These are phyloP conservation scores for Tenodera sinensis DNA, from an alignment of 2,888 invertebrate species.

Conservation along the genomic window DNA sequence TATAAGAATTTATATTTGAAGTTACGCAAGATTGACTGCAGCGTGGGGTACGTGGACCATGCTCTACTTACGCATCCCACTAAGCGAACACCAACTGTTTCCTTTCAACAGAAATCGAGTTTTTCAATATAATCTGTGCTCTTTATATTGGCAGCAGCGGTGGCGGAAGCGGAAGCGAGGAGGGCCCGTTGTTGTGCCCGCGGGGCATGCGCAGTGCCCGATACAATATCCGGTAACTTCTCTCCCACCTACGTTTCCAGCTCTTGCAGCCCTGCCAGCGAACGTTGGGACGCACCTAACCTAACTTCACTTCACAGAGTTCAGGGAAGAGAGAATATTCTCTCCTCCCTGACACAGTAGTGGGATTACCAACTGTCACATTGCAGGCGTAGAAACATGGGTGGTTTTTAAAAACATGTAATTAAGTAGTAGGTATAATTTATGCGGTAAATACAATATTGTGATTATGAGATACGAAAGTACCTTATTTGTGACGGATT, in stretches of 20 bases:
- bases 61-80: background rate
- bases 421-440: no score
- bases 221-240: constrained; percentile 23
- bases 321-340: no score
- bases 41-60: background rate
- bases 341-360: no score
- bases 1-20: background rate
- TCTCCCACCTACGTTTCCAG: background rate
- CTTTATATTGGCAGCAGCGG: constrained; percentile 7
- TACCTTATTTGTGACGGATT: no score
- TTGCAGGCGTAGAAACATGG: no score
- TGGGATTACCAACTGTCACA: no score
- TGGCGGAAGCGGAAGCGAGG: constrained; percentile 18
- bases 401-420: no score
- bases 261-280: background rate
- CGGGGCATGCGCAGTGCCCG: constrained; percentile 20
- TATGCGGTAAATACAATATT: no score
- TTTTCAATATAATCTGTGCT: constrained; percentile 24
- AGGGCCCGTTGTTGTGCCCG: constrained; percentile 1
- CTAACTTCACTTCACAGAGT: background rate
- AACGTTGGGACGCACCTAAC: background rate
- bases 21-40: background rate
- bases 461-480: no score
- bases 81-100: background rate
- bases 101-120: constrained; percentile 11